phyloP scores from a whole-genome alignment of 2,113 vertebrate species.

The Neolamprologus cancellatus region DNA sequence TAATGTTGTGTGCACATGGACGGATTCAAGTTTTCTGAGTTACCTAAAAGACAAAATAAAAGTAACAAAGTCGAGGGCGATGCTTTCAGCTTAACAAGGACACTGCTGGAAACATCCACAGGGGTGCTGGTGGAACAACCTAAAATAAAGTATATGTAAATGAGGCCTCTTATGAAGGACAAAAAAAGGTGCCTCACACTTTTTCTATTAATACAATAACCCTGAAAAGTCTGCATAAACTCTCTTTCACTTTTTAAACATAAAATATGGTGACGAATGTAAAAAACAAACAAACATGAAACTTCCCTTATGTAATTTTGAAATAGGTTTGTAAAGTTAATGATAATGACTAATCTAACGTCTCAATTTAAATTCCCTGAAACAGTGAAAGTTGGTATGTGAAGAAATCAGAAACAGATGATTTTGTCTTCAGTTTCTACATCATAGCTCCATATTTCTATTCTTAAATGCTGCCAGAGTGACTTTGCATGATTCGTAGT shows the following conservation, averaged over 20 bases:
- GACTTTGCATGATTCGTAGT: neutral
- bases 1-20: neutral
- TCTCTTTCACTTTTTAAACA: neutral
- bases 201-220: neutral
- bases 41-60: neutral
- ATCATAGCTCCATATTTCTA: neutral
- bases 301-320: neutral
- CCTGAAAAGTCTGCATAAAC: neutral
- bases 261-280: neutral
- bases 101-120: neutral
- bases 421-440: neutral
- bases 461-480: neutral
- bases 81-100: neutral
- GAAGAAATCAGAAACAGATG: neutral
- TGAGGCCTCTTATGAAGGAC: neutral
- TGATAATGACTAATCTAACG: accelerated
- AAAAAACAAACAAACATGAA: accelerated
- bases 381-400: neutral
- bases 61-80: accelerated
- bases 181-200: neutral
- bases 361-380: neutral
- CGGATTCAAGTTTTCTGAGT: accelerated
- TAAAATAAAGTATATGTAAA: neutral
- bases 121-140: neutral
- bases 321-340: neutral